Base-by-base conservation (phyloP, 2,888 invertebrate species). In the Diarsia rubi region DNA sequence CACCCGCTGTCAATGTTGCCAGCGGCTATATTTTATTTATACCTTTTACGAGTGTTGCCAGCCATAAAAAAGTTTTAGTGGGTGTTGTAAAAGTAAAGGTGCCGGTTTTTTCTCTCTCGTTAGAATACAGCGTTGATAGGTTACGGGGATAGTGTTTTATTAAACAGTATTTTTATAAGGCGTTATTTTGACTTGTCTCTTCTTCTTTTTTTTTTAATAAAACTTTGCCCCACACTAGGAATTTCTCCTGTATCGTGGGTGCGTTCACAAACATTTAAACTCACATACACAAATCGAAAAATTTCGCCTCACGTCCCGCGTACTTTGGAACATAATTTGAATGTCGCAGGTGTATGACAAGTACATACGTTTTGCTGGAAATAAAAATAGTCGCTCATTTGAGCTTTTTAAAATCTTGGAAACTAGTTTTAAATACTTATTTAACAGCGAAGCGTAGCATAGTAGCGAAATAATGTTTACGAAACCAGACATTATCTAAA, bases 11-110 rank as follows among this genome's bases (percentile, higher is more conserved):
- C 94, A 91, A 92, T 92, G 93, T 93, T 92, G 90, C 93, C 92
- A 90, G 87, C 88, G 90, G 93, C 91, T 93, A 93, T 94, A 93
- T 94, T 93, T 95, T 94, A 94, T 94, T 94, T 94, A 94, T 93
- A 94, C 92, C 93, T 92, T 95, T 95, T 94, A 94, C 94, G 94
- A 94, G 94, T 94, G 94, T 91, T 95, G 92, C 92, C 91, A 92
- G 89, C 92, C 89, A 92, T 95, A 95, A 95, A 95, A 94, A 95
- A 94, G 94, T 94, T 95, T 94, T 94, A 94, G 94, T 93, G 91
- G 92, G 92, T 91, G 94, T 91, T 94, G 93, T 94, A 94, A 94
- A 94, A 93, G 91, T 88, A 81, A 90, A 90, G 91, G 91, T 90
- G 89, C 75, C 66, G 82, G 85, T 86, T 91, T 92, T 93, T 91